Percentiles rank a stretch among this genome's conserved stretches.
Evolutionary conservation across 2,888 invertebrate species (phyloP).

Genomic region (Callimorpha dominula): DNA sequence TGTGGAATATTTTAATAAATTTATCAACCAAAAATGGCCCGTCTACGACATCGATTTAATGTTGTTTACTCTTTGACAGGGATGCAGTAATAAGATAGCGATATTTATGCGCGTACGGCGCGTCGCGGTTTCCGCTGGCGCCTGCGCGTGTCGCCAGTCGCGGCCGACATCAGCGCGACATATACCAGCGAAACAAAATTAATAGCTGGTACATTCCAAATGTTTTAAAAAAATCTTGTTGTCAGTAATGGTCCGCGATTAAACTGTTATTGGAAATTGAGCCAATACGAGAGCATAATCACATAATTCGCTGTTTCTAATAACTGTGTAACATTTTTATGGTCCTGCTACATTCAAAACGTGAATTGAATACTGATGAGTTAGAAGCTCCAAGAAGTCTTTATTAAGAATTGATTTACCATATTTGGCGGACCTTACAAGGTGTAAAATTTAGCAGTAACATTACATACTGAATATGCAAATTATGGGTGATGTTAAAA

Average conservation of each 20-base stretch:
- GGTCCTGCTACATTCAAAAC: slow-evolving; percentile 18
- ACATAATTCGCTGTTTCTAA: slow-evolving; percentile 21
- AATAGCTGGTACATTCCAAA: slow-evolving; percentile 76
- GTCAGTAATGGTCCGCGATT: slow-evolving; percentile 59
- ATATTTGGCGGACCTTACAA: slow-evolving; percentile 20
- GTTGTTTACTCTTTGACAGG: slow-evolving; percentile 53
- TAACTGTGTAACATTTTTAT: slow-evolving; percentile 35
- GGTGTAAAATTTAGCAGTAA: slow-evolving; percentile 13
- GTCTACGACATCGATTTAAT: slow-evolving; percentile 41
- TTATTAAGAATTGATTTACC: slow-evolving; percentile 9
- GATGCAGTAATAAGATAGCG: slow-evolving; percentile 51
- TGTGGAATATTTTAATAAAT: slow-evolving; percentile 55
- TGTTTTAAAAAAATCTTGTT: slow-evolving; percentile 74
- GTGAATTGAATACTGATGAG: slow-evolving; percentile 24
- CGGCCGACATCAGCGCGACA: slow-evolving; percentile 58
- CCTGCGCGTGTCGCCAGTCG: slow-evolving; percentile 66
- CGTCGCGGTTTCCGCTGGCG: slow-evolving; percentile 62
- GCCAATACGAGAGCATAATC: slow-evolving; percentile 48
- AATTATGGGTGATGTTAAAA: slow-evolving; percentile 28
- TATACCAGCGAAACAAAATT: slow-evolving; percentile 70
- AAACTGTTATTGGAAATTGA: slow-evolving; percentile 64
- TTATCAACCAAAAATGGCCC: slow-evolving; percentile 50
- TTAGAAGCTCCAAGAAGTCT: slow-evolving; percentile 17
- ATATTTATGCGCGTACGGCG: slow-evolving; percentile 59
- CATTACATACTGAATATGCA: slow-evolving; percentile 15